These are phyloP conservation scores for Acrossocheilus fasciatus DNA, from an alignment of 2,797 vertebrate genomes.

Conservation along the genomic window DNA sequence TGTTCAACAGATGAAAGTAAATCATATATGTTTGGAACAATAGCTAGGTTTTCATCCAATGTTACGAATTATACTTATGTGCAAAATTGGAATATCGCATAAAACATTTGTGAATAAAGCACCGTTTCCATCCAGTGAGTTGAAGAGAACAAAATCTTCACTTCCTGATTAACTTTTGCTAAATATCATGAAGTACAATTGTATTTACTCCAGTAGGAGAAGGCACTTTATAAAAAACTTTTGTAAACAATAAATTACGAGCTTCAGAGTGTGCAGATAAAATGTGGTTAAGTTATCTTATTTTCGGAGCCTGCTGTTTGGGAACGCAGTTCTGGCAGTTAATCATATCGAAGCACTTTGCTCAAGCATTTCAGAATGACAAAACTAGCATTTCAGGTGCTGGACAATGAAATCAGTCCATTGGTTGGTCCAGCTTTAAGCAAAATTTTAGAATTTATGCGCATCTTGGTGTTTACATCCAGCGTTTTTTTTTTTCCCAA, in stretches of 20 bases:
- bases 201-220: background rate
- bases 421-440: background rate
- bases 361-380: too few relatives aligned
- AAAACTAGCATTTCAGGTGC: too few relatives aligned
- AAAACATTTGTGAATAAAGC: too few relatives aligned
- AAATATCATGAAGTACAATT: background rate
- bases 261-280: background rate
- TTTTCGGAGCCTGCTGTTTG: background rate
- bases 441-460: background rate
- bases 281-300: background rate
- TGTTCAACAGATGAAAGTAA: background rate
- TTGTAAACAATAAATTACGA: background rate
- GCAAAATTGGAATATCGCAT: too few relatives aligned
- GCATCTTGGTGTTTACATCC: background rate
- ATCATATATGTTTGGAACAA: background rate
- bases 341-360: too few relatives aligned
- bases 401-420: background rate
- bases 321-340: too few relatives aligned
- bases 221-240: background rate
- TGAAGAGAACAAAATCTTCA: background rate
- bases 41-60: too few relatives aligned
- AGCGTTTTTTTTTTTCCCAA: background rate
- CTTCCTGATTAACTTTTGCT: background rate
- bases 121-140: too few relatives aligned
- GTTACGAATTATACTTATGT: too few relatives aligned